Evolutionary conservation across 2,888 invertebrate genomes (phyloP).

Genomic region (Pollenia amentaria): DNA sequence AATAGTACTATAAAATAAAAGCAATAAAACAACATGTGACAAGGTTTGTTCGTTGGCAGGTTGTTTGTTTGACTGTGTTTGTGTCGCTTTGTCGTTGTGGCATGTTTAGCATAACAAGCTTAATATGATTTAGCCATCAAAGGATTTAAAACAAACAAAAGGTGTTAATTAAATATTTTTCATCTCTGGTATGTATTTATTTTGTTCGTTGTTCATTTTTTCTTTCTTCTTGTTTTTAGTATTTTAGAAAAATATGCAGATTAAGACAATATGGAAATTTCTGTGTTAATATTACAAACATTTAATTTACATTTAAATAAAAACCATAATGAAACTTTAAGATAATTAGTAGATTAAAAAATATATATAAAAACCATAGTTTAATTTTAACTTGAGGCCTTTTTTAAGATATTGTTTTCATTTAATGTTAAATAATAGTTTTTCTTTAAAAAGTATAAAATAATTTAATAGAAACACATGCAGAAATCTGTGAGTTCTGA

Average conservation of each 20-base stretch:
- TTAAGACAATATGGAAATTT: constrained; percentile 60
- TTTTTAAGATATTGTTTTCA: constrained; percentile 32
- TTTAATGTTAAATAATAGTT: constrained; percentile 2
- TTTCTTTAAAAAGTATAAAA: constrained; percentile 4
- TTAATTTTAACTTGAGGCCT: constrained; percentile 30
- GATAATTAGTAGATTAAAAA: constrained; percentile 30
- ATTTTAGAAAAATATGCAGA: constrained; percentile 41
- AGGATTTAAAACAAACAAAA: constrained; percentile 73
- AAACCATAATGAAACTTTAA: constrained; percentile 17
- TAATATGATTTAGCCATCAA: constrained; percentile 74
- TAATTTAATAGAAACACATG: background rate
- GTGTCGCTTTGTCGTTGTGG: constrained; percentile 35
- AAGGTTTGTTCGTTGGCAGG: constrained; percentile 1
- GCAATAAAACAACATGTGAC: constrained; percentile 53
- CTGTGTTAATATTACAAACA: constrained; percentile 52
- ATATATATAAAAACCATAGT: background rate
- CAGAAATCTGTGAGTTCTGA: too few relatives aligned
- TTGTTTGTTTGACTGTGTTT: constrained; percentile 1
- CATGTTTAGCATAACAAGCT: constrained; percentile 71
- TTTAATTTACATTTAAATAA: constrained; percentile 54
- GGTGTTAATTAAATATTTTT: constrained; percentile 74
- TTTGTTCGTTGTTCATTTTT: constrained; percentile 3
- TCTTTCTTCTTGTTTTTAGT: background rate
- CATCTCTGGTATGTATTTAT: constrained; percentile 40
- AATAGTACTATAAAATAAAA: constrained; percentile 45